Base-by-base conservation (phyloP, 2,888 invertebrate genomes). In the Plagodis pulveraria region DNA sequence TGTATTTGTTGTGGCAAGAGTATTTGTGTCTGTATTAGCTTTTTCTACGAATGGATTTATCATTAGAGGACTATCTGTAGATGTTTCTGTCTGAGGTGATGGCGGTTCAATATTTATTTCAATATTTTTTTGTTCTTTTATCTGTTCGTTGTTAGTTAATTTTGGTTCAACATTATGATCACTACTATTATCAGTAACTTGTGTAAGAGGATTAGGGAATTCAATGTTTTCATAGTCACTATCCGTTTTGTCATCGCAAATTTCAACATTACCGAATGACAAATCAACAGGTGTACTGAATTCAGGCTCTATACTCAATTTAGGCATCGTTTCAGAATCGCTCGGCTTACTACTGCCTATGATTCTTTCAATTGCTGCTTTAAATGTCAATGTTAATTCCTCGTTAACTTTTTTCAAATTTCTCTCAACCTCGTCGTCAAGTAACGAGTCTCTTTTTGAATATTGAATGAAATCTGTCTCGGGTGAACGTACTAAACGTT, bases 301-400 rank as follows among this genome's bases (percentile, higher is more conserved):
- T 38, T 59, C 43, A 32, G 50, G 48, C 54, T 70, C 62, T 51
- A 70, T 70, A 7, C 63, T 32, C 32, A 56, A 57, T 52, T 70
- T 73, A 45, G 57, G 8, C 2, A 40, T 40, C 10, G 10, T 40
- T 40, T 40, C 40, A 5, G 40, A 6, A 36, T 8, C 72, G 63
- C 73, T 77, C 0, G 63, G 56, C 67, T 67, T 78, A 58, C 78
- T 81, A 45, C 72, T 75, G 8, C 81, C 81, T 54, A 74, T 81
- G 38, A 92, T 89, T 72, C 89, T 80, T 34, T 86, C 80, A 49
- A 92, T 78, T 2, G 91, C 92, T 42, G 87, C 85, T 73, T 84
- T 84, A 60, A 92, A 90, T 45, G 85, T 89, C 1, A 74, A 50
- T 68, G 86, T 88, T 9, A 92, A 61, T 69, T 91, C 88, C 56